Evolutionary conservation across 1,140 invertebrate species (phyloP), one percentile per base, ranked within the genome.

Genomic region (Samia ricini): DNA sequence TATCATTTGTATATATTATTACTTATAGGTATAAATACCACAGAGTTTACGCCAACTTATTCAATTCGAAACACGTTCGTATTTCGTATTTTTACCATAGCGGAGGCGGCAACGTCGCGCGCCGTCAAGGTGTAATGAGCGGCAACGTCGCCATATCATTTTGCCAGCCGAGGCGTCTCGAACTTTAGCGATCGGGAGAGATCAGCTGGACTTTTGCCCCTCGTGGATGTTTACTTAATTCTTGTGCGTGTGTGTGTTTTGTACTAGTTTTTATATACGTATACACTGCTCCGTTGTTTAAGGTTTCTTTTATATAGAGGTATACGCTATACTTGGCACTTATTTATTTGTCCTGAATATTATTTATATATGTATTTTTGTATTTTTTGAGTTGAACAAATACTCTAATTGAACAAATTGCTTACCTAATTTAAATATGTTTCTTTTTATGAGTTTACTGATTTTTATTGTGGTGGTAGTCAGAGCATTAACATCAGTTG

Each of bases 11-110:
- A 21, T 51, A 51, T 21, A 19, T 19, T 51, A 51, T 6, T 51
- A 21, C 20, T 6, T 21, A 51, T 51, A 20, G 21, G 4, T 51
- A 51, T 51, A 21, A 21, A 21, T 51, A 20, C 50, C 50, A 51
- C 50, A n/a, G 33, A 54, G 62, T 67, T 65, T 64, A 66, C 61
- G 64, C 61, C 52, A 55, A 55, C 65, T 65, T 73, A 63, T 64
- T 64, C 72, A 74, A 72, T 74, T 66, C 69, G 69, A 75, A 71
- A 67, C 68, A 72, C 69, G 72, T 72, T 72, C 68, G 73, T 70
- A 75, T 63, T 75, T 72, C 65, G 72, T 69, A 69, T 75, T 70
- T 72, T 72, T 72, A 72, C 67, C 51, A 23, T 68, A 55, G 50
- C 29, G 15, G 56, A 2, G 24, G 52, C 52, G 52, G 52, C 52